A percentile compares a stretch with the other conserved stretches of the same genome.
phyloP scores from a whole-genome alignment of 2,113 vertebrate species.

The Leuciscus idus region DNA sequence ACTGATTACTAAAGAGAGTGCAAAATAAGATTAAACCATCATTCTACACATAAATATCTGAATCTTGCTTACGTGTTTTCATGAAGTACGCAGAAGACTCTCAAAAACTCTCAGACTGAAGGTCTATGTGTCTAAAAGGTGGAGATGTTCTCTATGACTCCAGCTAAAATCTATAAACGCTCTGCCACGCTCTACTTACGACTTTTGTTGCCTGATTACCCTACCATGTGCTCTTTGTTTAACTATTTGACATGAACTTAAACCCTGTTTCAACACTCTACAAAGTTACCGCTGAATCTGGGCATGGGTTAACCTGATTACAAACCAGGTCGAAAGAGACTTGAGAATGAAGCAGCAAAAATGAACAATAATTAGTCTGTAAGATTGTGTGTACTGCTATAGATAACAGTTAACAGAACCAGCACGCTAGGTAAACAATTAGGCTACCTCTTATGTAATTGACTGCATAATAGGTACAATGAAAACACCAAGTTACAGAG shows the following conservation, averaged over 20 bases:
- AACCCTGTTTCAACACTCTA: slow-evolving; percentile 43
- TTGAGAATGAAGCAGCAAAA: slow-evolving; percentile 10
- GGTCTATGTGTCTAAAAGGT: not conserved
- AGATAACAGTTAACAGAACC: not conserved
- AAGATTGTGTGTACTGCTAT: not conserved
- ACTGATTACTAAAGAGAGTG: not conserved
- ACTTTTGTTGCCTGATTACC: not conserved
- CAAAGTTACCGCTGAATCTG: slow-evolving; percentile 62
- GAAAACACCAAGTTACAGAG: not conserved
- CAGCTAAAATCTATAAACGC: not conserved
- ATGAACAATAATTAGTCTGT: not conserved
- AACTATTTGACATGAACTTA: slow-evolving; percentile 36
- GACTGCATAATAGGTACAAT: not conserved
- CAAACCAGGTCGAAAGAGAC: not conserved
- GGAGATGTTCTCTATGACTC: not conserved
- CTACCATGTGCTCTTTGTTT: slow-evolving; percentile 16
- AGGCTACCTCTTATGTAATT: slow-evolving; percentile 14
- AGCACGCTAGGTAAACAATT: not conserved
- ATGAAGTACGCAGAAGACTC: not conserved
- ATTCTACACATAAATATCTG: not conserved
- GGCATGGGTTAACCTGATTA: slow-evolving; percentile 38
- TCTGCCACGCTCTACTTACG: not conserved
- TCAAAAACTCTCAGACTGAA: not conserved
- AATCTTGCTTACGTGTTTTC: not conserved
- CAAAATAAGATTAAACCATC: not conserved